phyloP scores from a whole-genome alignment of 2,113 vertebrate species.

The Aldabrachelys gigantea region DNA sequence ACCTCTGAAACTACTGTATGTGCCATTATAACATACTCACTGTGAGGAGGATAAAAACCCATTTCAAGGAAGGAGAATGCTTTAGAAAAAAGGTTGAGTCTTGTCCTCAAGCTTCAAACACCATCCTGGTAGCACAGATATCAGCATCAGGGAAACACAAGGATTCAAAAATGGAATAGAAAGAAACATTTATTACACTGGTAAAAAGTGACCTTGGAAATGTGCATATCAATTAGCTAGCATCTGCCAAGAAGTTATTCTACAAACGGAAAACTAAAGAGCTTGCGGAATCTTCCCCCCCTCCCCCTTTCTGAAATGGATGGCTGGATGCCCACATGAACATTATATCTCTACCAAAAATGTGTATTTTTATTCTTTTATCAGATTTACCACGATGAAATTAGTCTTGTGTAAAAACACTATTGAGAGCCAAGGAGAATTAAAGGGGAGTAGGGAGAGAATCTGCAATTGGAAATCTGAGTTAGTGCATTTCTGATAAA shows the following conservation, averaged over 20 bases:
- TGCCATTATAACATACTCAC: neutral
- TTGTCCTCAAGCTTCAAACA: neutral
- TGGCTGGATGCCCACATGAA: constrained; percentile 55
- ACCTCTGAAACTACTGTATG: rapidly evolving
- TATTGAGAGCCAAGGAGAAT: constrained; percentile 14
- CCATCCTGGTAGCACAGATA: constrained; percentile 7
- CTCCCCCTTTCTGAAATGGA: constrained; percentile 47
- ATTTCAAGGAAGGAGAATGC: neutral
- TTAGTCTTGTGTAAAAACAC: constrained; percentile 49
- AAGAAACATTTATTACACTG: constrained; percentile 32
- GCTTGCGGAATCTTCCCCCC: neutral
- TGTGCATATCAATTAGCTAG: constrained; percentile 65
- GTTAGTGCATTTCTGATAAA: neutral
- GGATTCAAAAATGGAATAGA: constrained; percentile 38
- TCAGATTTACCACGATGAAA: constrained; percentile 60
- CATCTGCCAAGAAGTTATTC: constrained; percentile 67
- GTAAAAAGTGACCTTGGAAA: constrained; percentile 70
- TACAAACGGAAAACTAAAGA: constrained; percentile 61
- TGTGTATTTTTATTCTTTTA: constrained; percentile 32
- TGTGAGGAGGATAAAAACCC: neutral
- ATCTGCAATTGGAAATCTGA: neutral
- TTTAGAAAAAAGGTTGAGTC: neutral
- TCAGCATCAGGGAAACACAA: neutral
- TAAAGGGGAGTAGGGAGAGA: neutral
- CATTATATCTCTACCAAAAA: constrained; percentile 61